Evolutionary conservation across 2,888 invertebrate species (phyloP), one percentile per base, ranked within the genome.

Genomic region (Abscondita cerata): DNA sequence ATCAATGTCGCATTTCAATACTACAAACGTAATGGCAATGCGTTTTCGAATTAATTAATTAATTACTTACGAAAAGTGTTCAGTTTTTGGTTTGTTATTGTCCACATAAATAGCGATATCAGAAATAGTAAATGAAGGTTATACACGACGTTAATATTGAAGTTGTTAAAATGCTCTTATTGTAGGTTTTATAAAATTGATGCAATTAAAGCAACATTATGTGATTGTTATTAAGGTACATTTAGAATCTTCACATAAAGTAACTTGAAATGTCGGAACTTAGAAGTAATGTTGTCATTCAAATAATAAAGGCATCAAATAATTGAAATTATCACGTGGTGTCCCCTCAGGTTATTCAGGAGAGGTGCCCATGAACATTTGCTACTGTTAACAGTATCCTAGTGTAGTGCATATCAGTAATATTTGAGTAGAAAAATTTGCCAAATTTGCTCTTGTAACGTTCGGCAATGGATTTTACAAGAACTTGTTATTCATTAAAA

Each of bases 281-380:
- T 52, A 58, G 44, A 58, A 52, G 44, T 58, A 52, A 13, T 41
- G 56, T 40, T 56, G 47, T 59, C 47, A 59, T 59, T 59, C 59
- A 25, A 12, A 59, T 51, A 62, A 58, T 62, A 57, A 58, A 54
- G 50, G 51, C 54, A 44, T 62, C 53, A 62, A 53, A 57, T 57
- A 44, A 62, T 65, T 65, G 53, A 50, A 40, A 52, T 61, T 52
- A 67, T 72, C 71, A 72, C 72, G 72, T 72, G 72, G 69, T 62
- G 64, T 68, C 69, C 71, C 72, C 72, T 68, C 70, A 64, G 62
- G 65, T 47, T 59, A 48, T 34, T 16, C 52, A 62, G 55, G 59
- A 64, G 69, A 70, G 69, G 70, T 70, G 69, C 65, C 70, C 66
- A 64, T 55, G 59, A 47, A 62, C 34, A 56, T 62, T 46, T 62